Evolutionary conservation across 2,888 invertebrate genomes (phyloP).

Genomic region (Polydrusus tereticollis): DNA sequence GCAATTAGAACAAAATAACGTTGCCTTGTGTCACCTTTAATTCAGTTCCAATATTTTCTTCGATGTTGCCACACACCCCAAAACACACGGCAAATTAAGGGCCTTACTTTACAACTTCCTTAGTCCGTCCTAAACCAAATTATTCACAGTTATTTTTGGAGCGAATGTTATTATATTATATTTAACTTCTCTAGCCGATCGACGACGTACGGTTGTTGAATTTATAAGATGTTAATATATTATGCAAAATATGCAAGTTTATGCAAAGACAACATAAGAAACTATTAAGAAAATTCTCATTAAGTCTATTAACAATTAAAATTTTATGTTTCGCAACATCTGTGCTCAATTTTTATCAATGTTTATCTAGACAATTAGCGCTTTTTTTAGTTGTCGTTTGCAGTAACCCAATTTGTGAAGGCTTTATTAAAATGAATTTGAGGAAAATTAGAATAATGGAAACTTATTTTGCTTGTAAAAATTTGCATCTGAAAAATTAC

Average conservation of each 20-base stretch:
- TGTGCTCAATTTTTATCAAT: slow-evolving; percentile 16
- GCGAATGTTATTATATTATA: no score
- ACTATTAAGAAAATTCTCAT: slow-evolving; percentile 17
- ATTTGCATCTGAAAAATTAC: neutral
- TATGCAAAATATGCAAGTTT: slow-evolving; percentile 12
- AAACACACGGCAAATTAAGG: no score
- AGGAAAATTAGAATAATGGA: slow-evolving; percentile 7
- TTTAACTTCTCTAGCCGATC: no score
- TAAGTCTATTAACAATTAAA: slow-evolving; percentile 19
- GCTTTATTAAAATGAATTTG: slow-evolving; percentile 12
- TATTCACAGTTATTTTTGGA: no score
- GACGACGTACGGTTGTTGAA: neutral
- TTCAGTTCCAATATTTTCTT: no score
- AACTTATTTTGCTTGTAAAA: neutral
- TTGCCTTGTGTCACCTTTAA: no score
- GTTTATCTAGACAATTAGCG: slow-evolving; percentile 5
- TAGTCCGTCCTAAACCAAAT: no score
- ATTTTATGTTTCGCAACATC: slow-evolving; percentile 11
- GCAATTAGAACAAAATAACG: no score
- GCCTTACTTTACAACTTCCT: no score
- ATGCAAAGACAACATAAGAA: slow-evolving; percentile 14
- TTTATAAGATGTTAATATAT: neutral
- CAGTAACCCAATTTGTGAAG: slow-evolving; percentile 9
- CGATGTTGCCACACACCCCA: no score
- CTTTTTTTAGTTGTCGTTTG: slow-evolving; percentile 8